Conservation (phyloP, 2,888 invertebrate genomes). For the Cephus sareptanus region DNA sequence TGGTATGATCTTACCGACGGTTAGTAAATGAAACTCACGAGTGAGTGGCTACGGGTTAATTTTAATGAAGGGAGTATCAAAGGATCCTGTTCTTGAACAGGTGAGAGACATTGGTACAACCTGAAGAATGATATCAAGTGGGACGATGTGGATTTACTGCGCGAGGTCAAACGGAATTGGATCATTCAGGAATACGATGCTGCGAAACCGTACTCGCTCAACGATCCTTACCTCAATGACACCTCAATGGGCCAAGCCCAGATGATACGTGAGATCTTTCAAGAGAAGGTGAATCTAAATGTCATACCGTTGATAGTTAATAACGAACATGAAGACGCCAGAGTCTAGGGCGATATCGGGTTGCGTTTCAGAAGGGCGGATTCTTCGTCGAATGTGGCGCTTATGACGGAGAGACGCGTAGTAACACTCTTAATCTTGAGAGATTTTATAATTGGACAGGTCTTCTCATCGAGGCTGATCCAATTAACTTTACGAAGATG, state of each 20-base stretch:
- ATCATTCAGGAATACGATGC: conserved; percentile 30
- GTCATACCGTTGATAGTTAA: background rate
- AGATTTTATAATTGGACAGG: conserved; percentile 67
- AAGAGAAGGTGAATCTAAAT: conserved; percentile 53
- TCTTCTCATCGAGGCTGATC: conserved; percentile 69
- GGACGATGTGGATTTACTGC: conserved; percentile 21
- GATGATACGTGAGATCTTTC: conserved; percentile 57
- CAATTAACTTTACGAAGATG: conserved; percentile 65
- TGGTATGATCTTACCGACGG: conserved; percentile 39
- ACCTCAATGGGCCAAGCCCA: conserved; percentile 64
- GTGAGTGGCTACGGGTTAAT: background rate
- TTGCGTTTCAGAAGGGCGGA: conserved; percentile 60
- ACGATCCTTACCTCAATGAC: conserved; percentile 49
- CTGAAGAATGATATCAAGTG: conserved; percentile 29
- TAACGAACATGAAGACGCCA: background rate
- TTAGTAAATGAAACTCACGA: background rate
- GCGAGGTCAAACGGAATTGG: conserved; percentile 40
- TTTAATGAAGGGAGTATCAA: background rate
- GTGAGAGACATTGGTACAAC: conserved; percentile 39
- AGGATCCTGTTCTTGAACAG: conserved; percentile 5
- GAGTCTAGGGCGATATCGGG: background rate
- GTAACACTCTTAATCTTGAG: conserved; percentile 69
- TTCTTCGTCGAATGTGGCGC: conserved; percentile 71
- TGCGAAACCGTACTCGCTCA: conserved; percentile 41
- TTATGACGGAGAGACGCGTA: conserved; percentile 69